Conservation (phyloP, 2,797 vertebrate species). For the Enoplosus armatus region DNA sequence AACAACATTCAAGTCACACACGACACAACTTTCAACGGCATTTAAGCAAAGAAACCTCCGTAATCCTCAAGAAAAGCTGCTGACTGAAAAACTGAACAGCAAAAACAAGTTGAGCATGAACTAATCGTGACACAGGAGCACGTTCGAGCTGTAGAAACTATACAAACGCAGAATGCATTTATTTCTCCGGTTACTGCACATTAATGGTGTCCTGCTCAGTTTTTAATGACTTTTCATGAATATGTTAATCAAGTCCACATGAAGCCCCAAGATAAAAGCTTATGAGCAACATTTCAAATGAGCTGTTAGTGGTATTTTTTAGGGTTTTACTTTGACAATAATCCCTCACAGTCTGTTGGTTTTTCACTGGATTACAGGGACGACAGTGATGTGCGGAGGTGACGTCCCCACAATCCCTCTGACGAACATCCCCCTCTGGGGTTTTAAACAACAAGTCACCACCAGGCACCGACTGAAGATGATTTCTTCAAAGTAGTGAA, state of each 20-base stretch:
- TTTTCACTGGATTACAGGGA: slow-evolving; percentile 38
- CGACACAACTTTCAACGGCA: neutral
- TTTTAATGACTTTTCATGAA: slow-evolving; percentile 8
- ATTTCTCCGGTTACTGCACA: neutral
- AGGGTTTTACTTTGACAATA: slow-evolving; percentile 45
- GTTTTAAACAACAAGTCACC: neutral
- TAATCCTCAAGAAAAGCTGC: neutral
- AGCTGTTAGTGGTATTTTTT: slow-evolving; percentile 6
- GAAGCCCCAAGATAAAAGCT: slow-evolving; percentile 2
- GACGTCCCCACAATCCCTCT: slow-evolving; percentile 13
- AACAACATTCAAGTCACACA: slow-evolving; percentile 15
- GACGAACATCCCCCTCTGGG: neutral
- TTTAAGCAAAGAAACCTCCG: neutral
- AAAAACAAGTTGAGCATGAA: neutral
- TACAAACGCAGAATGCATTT: neutral
- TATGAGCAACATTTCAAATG: slow-evolving; percentile 14
- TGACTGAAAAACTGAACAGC: neutral
- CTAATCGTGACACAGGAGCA: neutral
- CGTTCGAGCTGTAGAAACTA: neutral
- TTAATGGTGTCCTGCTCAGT: neutral
- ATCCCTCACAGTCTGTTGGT: slow-evolving; percentile 31
- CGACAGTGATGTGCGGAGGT: slow-evolving; percentile 27
- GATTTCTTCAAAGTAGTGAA: neutral
- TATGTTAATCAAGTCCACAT: slow-evolving; percentile 4
- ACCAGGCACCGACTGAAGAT: neutral